Evolutionary conservation across 2,797 vertebrate species (phyloP).

Genomic region (Phalloptychus januarius): DNA sequence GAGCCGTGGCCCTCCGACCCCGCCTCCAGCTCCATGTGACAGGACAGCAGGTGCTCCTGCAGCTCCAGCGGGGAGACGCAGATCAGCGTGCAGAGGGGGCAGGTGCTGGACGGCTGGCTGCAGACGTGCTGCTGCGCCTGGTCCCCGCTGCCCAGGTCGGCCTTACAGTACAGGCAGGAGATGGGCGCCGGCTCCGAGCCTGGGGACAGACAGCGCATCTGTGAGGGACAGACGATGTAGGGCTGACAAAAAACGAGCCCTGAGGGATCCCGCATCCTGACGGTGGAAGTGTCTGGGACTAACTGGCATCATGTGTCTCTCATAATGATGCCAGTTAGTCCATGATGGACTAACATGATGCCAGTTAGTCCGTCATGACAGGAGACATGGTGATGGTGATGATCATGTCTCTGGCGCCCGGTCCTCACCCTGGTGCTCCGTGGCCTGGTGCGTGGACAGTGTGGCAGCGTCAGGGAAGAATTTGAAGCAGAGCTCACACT

Average conservation of each 20-base stretch:
- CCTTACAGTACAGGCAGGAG: constrained; percentile 77
- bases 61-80: constrained; percentile 80
- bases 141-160: constrained; percentile 75
- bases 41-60: constrained; percentile 81
- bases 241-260: neutral
- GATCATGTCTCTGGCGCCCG: neutral
- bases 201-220: constrained; percentile 27
- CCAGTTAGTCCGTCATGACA: no score
- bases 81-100: constrained; percentile 82
- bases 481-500: constrained; percentile 87
- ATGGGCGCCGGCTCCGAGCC: constrained; percentile 35
- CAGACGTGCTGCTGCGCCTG: constrained; percentile 83
- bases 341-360: no score
- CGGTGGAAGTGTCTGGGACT: neutral
- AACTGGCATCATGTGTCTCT: no score
- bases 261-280: neutral
- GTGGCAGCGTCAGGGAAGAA: constrained; percentile 82
- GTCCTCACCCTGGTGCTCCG: constrained; percentile 83
- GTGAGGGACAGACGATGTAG: neutral
- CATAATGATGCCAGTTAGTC: no score
- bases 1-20: constrained; percentile 53
- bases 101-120: constrained; percentile 77
- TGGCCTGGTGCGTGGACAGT: constrained; percentile 82
- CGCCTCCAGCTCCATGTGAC: constrained; percentile 77
- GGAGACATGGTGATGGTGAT: no score